phyloP scores from a whole-genome alignment of 2,113 vertebrate genomes.

The Melierax canorus region DNA sequence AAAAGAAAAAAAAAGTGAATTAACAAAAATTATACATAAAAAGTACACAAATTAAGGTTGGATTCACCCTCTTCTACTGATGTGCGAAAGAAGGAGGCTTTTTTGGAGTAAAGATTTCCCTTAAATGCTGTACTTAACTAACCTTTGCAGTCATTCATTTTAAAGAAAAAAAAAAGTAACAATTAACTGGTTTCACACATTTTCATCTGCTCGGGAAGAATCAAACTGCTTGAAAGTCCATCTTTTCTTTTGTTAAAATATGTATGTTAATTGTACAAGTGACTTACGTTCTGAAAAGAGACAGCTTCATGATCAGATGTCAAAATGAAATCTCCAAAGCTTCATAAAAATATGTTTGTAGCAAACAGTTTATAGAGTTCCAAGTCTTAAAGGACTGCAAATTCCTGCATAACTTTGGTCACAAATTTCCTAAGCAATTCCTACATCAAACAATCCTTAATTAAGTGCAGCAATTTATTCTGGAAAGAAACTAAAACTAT shows the following conservation, averaged over 20 bases:
- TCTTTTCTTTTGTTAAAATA: background rate
- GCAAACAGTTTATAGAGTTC: background rate
- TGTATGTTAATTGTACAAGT: background rate
- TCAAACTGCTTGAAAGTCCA: background rate
- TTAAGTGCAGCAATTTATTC: background rate
- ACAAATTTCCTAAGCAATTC: background rate
- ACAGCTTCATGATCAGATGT: background rate
- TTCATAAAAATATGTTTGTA: background rate
- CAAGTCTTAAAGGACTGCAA: background rate
- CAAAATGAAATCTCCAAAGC: background rate
- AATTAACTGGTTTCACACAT: background rate
- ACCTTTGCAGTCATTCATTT: background rate
- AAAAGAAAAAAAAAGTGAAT: background rate
- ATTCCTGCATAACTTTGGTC: background rate
- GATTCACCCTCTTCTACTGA: background rate
- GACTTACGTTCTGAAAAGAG: background rate
- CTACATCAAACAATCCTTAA: background rate
- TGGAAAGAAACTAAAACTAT: background rate
- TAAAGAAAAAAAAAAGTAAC: background rate
- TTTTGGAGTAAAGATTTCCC: background rate
- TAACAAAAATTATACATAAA: background rate
- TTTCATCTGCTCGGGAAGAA: background rate
- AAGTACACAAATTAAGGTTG: background rate
- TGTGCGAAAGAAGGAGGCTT: background rate
- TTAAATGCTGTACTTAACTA: background rate